Conservation (phyloP, 2,888 invertebrate species). For the Lamellibrachia columna region DNA sequence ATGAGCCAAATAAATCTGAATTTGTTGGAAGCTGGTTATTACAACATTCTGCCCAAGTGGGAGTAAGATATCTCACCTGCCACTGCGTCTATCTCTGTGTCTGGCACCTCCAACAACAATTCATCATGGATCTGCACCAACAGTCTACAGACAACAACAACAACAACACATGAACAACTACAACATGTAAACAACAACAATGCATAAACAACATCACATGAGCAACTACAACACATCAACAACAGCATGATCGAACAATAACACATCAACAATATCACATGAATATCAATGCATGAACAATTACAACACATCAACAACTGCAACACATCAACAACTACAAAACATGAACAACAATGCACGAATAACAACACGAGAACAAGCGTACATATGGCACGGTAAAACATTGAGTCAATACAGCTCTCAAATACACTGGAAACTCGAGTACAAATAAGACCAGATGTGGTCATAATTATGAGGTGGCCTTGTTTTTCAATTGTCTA, state of each 20-base stretch:
- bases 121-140: constrained; percentile 63
- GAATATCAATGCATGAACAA: too few species aligned
- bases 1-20: neutral
- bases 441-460: too few species aligned
- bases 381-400: neutral
- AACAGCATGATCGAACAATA: neutral
- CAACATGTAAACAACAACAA: too few species aligned
- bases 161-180: too few species aligned
- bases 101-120: constrained; percentile 57
- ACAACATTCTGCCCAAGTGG: neutral
- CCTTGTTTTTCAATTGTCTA: too few species aligned
- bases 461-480: too few species aligned
- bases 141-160: constrained; percentile 43
- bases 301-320: too few species aligned
- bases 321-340: too few species aligned
- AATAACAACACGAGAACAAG: neutral
- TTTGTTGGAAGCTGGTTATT: neutral
- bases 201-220: too few species aligned
- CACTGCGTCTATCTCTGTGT: constrained; percentile 46
- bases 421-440: too few species aligned
- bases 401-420: neutral
- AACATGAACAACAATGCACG: neutral
- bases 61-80: constrained; percentile 45
- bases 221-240: neutral
- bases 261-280: constrained; percentile 37